Base-by-base conservation (phyloP, 37 sponge, comb jelly and placozoan species). In the Beroe ovata region DNA sequence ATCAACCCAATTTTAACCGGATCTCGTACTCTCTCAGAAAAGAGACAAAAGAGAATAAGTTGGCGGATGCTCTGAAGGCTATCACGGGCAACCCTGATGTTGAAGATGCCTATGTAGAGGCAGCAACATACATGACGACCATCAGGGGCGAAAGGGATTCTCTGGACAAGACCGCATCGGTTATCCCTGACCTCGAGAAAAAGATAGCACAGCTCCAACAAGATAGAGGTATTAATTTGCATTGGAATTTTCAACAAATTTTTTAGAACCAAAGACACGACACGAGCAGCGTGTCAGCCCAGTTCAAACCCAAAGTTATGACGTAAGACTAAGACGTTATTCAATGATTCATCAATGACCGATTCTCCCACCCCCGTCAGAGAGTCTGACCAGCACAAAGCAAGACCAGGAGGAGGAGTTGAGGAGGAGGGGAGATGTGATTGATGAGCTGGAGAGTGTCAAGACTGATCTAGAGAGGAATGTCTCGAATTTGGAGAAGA, bases 41-140 rank as follows among this genome's bases (percentile, higher is more conserved):
- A 54, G 84, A 77, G 38, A 41, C 28, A n/a, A 77, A 77, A 26
- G 84, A 77, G 47, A 36, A 8, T 11, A 77, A 77, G 38, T 41
- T 77, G 33, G 84, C 84, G 3, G 84, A 77, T 29, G 84, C 84
- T 54, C 84, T 77, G 8, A 77, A 77, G 47, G 84, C 84, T 0
- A 77, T 77, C 28, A 77, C 84, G 26, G 84, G 84, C 21, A 77
- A 77, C 38, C 84, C 84, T 21, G 84, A 77, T 41, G 84, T 77
- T 11, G 84, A 77, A 25, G 84, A 77, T 23, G 29, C 84, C 8
- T 77, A 40, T 25, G 84, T 77, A 0, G 84, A 77, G 47, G 84
- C 84, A 26, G 84, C 84, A 22, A 40, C 25, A 2, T 77, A 77
- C 54, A 77, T 77, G 84, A 38, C 28, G 47, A 42, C 22, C 0